Conservation (phyloP, 2,113 vertebrate species). For the Chaetorhynchus papuensis region DNA sequence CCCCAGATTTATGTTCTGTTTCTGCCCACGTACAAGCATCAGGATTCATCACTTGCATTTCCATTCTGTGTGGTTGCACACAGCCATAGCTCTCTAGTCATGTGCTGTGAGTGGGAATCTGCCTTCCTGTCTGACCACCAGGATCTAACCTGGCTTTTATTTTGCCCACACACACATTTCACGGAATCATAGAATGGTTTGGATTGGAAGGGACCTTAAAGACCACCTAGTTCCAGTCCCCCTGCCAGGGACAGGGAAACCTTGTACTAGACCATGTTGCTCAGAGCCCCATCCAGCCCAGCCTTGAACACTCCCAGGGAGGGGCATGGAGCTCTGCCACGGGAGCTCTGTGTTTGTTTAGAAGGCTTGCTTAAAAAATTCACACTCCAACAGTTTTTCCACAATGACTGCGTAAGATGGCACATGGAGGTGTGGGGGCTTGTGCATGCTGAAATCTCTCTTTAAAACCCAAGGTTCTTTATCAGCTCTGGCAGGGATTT, state of each 20-base stretch:
- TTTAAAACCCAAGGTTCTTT: background rate
- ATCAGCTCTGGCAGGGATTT: background rate
- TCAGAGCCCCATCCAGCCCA: background rate
- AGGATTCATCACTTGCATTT: background rate
- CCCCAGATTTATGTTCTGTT: background rate
- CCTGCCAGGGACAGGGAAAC: background rate
- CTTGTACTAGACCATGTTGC: background rate
- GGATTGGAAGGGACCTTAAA: background rate
- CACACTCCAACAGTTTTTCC: background rate
- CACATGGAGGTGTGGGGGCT: background rate
- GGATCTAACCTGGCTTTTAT: background rate
- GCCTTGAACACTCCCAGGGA: background rate
- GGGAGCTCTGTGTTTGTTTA: background rate
- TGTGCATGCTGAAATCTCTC: background rate
- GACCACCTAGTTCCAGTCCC: background rate
- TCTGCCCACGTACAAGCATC: background rate
- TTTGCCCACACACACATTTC: background rate
- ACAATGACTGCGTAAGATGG: accelerated
- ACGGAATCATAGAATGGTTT: background rate
- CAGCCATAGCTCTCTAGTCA: background rate
- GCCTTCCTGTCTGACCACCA: background rate
- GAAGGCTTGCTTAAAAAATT: background rate
- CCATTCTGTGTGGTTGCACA: background rate
- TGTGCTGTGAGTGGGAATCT: background rate
- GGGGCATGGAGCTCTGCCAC: background rate